Evolutionary conservation across 1,140 invertebrate species (phyloP).

Genomic region (Listronotus bonariensis): DNA sequence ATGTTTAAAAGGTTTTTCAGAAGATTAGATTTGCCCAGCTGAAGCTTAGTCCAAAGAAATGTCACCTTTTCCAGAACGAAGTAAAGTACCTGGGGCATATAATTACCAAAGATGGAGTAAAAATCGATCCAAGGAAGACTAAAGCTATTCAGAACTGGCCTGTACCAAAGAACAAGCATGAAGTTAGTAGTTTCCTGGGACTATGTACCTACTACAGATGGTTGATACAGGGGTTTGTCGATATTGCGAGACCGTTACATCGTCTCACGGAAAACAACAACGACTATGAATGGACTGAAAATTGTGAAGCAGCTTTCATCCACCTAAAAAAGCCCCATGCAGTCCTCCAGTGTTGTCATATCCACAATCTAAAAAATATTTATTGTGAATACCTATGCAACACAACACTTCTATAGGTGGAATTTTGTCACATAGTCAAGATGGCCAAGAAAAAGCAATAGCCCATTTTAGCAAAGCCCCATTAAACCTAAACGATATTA

Average conservation of each 20-base stretch:
- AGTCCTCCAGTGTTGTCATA: conserved; percentile 16
- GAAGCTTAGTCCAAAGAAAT: conserved; percentile 52
- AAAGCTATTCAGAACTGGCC: conserved; percentile 44
- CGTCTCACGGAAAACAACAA: conserved; percentile 20
- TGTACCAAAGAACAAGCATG: neutral
- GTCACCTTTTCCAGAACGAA: conserved; percentile 47
- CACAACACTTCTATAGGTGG: conserved; percentile 37
- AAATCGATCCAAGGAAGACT: conserved; percentile 42
- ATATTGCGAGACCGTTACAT: conserved; percentile 41
- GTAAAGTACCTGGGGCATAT: conserved; percentile 56
- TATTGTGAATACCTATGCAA: conserved; percentile 42
- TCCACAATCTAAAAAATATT: conserved; percentile 15
- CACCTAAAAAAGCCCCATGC: neutral
- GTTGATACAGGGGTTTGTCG: conserved; percentile 42
- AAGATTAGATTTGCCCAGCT: conserved; percentile 48
- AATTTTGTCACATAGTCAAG: conserved; percentile 39
- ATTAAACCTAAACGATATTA: conserved; percentile 52
- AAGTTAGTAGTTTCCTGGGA: conserved; percentile 43
- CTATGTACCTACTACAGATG: conserved; percentile 45
- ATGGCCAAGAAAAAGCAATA: conserved; percentile 37
- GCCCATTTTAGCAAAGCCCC: conserved; percentile 47
- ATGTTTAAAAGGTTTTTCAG: conserved; percentile 50
- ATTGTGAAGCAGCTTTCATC: conserved; percentile 1
- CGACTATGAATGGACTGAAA: too few species aligned
- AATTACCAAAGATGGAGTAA: conserved; percentile 35